Percentiles rank a stretch among this genome's conserved stretches.
Conservation (phyloP, 2,113 vertebrate species). For the Eurypyga helias region DNA sequence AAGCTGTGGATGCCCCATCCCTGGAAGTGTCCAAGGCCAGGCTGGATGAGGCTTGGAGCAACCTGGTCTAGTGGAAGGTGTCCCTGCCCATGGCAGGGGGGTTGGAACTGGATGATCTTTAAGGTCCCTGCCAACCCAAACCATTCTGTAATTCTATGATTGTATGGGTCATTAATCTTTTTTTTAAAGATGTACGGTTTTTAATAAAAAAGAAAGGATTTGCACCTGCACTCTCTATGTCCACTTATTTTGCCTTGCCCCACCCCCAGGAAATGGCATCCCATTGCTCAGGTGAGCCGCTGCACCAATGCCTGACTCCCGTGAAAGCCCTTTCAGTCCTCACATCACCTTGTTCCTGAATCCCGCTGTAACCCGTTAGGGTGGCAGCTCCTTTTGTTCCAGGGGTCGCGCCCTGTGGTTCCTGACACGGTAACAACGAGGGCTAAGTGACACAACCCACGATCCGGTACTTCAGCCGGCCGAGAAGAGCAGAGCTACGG, state of each 20-base stretch:
- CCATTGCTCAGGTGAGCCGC: not conserved
- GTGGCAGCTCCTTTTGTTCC: not conserved
- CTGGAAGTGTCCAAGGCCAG: no score
- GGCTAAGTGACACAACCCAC: not conserved
- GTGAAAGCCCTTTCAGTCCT: not conserved
- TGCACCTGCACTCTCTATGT: not conserved
- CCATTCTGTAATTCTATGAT: no score
- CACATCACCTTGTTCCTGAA: not conserved
- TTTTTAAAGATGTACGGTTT: not conserved
- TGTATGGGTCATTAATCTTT: no score
- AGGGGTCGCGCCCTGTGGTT: not conserved
- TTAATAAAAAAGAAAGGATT: not conserved
- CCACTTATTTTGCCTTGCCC: not conserved
- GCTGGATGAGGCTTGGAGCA: no score
- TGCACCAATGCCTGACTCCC: not conserved
- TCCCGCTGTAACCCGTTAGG: not conserved
- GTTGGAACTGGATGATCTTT: no score
- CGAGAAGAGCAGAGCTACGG: not conserved
- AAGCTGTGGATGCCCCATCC: no score
- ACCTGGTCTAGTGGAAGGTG: no score
- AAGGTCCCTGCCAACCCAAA: no score
- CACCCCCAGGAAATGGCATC: not conserved
- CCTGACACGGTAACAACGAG: not conserved
- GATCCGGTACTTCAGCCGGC: fast-evolving
- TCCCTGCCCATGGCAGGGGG: no score